Base-by-base conservation (phyloP, 2,888 invertebrate species). In the Apoda limacodes region DNA sequence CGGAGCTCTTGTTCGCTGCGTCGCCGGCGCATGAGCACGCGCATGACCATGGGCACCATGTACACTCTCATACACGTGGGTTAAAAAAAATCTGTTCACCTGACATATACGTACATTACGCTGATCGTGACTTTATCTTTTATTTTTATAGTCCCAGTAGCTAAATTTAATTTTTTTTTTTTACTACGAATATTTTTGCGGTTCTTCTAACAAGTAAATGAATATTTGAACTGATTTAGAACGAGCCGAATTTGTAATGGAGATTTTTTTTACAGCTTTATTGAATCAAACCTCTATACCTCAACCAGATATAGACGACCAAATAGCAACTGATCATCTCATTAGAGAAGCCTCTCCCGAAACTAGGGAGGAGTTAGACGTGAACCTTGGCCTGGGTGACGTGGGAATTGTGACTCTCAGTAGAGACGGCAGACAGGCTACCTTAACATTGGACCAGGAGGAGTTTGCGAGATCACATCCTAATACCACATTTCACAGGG, bases 1-100 rank as follows among this genome's bases (percentile, higher is more conserved):
- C 89, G 0, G 90, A 90, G 54, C 63, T 89, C 28, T 60, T 89
- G 27, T 88, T 90, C 48, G 86, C 89, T 32, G 82, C 87, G 1
- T 89, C 89, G 43, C 88, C 89, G 1, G 88, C 89, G 0, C 88
- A 88, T 13, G 88, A 88, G 33, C 85, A 85, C 45, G 72, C 52
- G 1, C 66, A 60, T 5, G 70, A 66, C 3, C 58, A 58, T 3
- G 48, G 39, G 20, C 17, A 17, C 5, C 7, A 17, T 17, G 5
- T 17, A 17, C 61, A 2, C 64, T n/a, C n/a, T n/a, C n/a, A 67
- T 32, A 69, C 72, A 13, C 70, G 74, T 74, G 32, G 68, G 69
- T 49, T 25, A 5, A 9, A 21, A 5, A 14, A n/a, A 13, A 13
- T 6, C 12, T 19, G 12, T 5, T 12, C 15, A 9, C 19, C 11